Conservation (phyloP, 2,888 invertebrate species). For the Aphodius sticticus region DNA sequence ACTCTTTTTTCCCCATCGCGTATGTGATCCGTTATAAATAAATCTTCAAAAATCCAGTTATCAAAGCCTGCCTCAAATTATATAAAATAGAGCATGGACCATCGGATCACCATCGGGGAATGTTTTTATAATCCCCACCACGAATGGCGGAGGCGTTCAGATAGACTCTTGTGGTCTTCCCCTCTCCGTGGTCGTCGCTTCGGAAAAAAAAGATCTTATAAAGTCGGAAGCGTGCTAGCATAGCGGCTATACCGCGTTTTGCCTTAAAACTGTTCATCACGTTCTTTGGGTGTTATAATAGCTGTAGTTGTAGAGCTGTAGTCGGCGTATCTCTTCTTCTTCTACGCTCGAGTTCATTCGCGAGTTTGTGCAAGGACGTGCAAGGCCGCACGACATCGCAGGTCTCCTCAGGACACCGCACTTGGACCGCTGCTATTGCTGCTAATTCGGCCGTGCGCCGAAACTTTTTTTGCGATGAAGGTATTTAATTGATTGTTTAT, state of each 20-base stretch:
- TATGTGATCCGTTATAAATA: neutral
- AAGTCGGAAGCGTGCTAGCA: slow-evolving; percentile 30
- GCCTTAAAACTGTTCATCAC: neutral
- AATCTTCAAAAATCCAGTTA: neutral
- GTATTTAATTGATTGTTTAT: neutral
- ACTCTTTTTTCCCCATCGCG: neutral
- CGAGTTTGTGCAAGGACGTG: slow-evolving; percentile 42
- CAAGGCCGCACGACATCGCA: slow-evolving; percentile 38
- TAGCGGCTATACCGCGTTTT: neutral
- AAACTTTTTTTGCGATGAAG: neutral
- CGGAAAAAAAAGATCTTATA: slow-evolving; percentile 38
- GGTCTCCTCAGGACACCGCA: slow-evolving; percentile 11
- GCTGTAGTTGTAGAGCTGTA: slow-evolving; percentile 25
- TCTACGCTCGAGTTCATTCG: slow-evolving; percentile 34
- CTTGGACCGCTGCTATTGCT: neutral
- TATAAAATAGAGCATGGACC: too few species aligned
- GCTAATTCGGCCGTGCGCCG: neutral
- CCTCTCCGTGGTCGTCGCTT: slow-evolving; percentile 1
- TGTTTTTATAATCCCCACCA: slow-evolving; percentile 15
- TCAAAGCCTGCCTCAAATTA: neutral
- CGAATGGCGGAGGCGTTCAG: slow-evolving; percentile 19
- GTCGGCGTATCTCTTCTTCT: slow-evolving; percentile 36
- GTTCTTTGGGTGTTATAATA: neutral
- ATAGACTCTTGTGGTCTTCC: slow-evolving; percentile 12
- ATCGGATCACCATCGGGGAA: neutral